A percentile compares a stretch with the other conserved stretches of the same genome.
These are phyloP conservation scores for Typhlomys cinereus DNA, from an alignment of 2,113 vertebrate species.

Conservation along the genomic window DNA sequence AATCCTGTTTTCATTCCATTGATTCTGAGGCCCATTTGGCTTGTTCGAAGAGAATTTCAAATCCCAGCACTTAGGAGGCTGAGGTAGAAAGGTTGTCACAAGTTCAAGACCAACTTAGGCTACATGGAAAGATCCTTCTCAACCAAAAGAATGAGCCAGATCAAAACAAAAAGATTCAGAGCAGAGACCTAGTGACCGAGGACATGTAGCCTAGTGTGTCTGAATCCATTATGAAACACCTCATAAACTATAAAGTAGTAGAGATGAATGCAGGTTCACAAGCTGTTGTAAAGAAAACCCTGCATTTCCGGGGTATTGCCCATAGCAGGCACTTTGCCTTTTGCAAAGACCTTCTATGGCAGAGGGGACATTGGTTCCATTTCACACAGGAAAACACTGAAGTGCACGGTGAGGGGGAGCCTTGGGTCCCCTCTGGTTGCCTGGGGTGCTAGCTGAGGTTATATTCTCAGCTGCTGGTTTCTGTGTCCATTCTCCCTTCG, in stretches of 20 bases:
- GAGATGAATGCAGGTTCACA: fast-evolving
- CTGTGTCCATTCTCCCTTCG: neutral
- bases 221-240: neutral
- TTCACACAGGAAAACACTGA: neutral
- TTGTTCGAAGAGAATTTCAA: neutral
- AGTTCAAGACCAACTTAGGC: neutral
- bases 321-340: neutral
- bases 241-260: neutral
- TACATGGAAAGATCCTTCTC: neutral
- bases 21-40: neutral
- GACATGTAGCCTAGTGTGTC: neutral
- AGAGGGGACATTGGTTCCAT: neutral
- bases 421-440: neutral
- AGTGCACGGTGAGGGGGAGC: neutral
- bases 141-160: neutral
- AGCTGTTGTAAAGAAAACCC: neutral
- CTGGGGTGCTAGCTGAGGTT: neutral
- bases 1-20: neutral
- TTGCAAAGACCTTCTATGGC: neutral
- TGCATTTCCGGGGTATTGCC: neutral
- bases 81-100: neutral
- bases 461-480: neutral
- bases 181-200: neutral
- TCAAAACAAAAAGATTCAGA: neutral
- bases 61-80: neutral